Percentiles rank a stretch among this genome's conserved stretches.
Conservation (phyloP, 1,140 invertebrate species). For the Bradysia coprophila region DNA sequence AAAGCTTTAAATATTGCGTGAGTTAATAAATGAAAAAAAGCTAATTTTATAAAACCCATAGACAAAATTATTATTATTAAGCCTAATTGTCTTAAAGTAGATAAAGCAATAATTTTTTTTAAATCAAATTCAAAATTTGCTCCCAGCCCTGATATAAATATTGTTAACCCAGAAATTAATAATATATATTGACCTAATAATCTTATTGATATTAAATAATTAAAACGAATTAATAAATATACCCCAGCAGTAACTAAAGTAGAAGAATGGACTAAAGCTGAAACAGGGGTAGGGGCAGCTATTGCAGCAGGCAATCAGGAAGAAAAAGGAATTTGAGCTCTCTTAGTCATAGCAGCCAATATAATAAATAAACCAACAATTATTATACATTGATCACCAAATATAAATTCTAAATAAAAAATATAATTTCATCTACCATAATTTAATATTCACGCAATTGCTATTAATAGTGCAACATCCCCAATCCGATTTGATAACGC, state of each 20-base stretch:
- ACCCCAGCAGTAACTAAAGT: conserved; percentile 51
- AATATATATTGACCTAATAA: conserved; percentile 17
- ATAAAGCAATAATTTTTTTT: conserved; percentile 52
- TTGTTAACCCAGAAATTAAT: conserved; percentile 27
- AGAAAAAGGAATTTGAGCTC: conserved; percentile 53
- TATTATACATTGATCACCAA: conserved; percentile 15
- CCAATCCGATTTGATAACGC: conserved; percentile 39
- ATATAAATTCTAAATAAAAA: conserved; percentile 25
- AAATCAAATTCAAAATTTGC: conserved; percentile 43
- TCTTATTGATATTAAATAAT: conserved; percentile 13
- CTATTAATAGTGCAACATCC: conserved; percentile 33
- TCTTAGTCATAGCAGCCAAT: conserved; percentile 44
- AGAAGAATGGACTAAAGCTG: conserved; percentile 51
- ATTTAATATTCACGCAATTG: conserved; percentile 33
- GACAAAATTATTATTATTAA: conserved; percentile 40
- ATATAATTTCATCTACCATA: conserved; percentile 28
- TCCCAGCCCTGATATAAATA: conserved; percentile 35
- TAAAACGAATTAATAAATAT: conserved; percentile 46
- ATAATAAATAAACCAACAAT: conserved; percentile 25
- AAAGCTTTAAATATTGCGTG: conserved; percentile 41
- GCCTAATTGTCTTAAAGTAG: conserved; percentile 44
- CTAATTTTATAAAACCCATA: conserved; percentile 24
- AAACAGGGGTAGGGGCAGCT: conserved; percentile 44
- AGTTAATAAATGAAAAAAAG: conserved; percentile 40
- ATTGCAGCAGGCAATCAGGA: conserved; percentile 45